phyloP scores from a whole-genome alignment of 2,797 vertebrate species.

The Esox masquinongy region DNA sequence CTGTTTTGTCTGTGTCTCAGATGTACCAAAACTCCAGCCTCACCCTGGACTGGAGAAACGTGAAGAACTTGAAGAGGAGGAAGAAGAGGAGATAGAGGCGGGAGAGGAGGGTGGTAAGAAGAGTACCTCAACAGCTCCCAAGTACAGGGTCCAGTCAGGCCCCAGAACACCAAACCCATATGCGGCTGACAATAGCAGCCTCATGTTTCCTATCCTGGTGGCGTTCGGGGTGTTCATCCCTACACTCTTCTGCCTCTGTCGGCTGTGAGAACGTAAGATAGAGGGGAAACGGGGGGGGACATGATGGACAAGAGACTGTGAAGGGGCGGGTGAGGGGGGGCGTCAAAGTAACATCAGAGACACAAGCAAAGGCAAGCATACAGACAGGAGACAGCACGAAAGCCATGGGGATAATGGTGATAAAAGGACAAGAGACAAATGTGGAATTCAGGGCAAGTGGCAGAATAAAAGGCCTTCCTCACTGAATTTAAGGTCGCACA shows the following conservation, averaged over 20 bases:
- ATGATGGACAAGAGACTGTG: slow-evolving; percentile 53
- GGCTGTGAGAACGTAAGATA: slow-evolving; percentile 81
- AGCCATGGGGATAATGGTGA: slow-evolving; percentile 32
- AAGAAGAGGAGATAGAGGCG: slow-evolving; percentile 87
- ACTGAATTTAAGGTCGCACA: slow-evolving; percentile 24
- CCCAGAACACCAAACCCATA: slow-evolving; percentile 97
- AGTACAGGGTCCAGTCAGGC: slow-evolving; percentile 92
- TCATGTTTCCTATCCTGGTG: slow-evolving; percentile 98
- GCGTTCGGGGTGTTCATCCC: slow-evolving; percentile 99
- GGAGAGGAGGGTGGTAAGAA: slow-evolving; percentile 89
- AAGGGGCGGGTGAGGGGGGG: slow-evolving; percentile 2
- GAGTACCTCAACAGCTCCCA: slow-evolving; percentile 79
- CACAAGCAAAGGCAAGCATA: slow-evolving; percentile 48
- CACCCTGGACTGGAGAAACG: slow-evolving; percentile 93
- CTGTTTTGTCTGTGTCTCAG: slow-evolving; percentile 62
- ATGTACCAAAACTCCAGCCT: slow-evolving; percentile 96
- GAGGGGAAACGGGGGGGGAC: slow-evolving; percentile 47
- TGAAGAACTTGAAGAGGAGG: slow-evolving; percentile 88
- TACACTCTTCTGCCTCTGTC: slow-evolving; percentile 98
- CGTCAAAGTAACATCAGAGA: slow-evolving; percentile 31
- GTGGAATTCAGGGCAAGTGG: slow-evolving; percentile 44
- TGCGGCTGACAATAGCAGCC: slow-evolving; percentile 98
- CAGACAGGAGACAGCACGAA: slow-evolving; percentile 37
- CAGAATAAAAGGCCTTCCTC: slow-evolving; percentile 32
- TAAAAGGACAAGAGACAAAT: slow-evolving; percentile 45